Conservation (phyloP, 2,113 vertebrate species). For the Sciurus niger region DNA sequence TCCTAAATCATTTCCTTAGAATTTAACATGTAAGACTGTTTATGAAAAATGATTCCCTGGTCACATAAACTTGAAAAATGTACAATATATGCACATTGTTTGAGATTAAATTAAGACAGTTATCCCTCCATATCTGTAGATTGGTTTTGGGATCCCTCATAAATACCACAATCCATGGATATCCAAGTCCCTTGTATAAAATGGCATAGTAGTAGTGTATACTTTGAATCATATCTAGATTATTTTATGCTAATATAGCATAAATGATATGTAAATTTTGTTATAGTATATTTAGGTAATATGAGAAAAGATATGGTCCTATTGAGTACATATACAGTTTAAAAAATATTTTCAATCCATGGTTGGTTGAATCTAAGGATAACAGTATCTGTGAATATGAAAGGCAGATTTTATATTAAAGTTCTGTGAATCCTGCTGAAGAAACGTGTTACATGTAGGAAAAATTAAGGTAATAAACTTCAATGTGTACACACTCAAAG, state of each 20-base stretch:
- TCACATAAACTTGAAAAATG: neutral
- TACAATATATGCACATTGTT: neutral
- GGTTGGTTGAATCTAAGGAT: neutral
- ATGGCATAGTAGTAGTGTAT: too few species aligned
- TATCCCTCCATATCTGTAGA: too few species aligned
- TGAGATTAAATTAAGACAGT: neutral
- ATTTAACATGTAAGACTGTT: too few species aligned
- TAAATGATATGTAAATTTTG: too few species aligned
- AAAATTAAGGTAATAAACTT: constrained; percentile 35
- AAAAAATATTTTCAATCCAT: neutral
- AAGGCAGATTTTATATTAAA: neutral
- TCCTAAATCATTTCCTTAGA: too few species aligned
- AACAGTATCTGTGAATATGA: neutral
- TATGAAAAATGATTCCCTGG: neutral
- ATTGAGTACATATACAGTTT: neutral
- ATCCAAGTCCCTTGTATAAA: too few species aligned
- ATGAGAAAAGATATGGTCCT: too few species aligned
- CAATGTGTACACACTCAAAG: neutral
- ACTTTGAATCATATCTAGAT: too few species aligned
- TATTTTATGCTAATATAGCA: too few species aligned
- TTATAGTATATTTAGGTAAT: neutral
- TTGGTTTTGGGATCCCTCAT: too few species aligned
- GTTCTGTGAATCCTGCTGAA: neutral
- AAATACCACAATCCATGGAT: too few species aligned
- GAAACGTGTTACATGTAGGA: neutral